Base-by-base conservation (phyloP, 1,140 invertebrate genomes). In the Drosophila funebris region DNA sequence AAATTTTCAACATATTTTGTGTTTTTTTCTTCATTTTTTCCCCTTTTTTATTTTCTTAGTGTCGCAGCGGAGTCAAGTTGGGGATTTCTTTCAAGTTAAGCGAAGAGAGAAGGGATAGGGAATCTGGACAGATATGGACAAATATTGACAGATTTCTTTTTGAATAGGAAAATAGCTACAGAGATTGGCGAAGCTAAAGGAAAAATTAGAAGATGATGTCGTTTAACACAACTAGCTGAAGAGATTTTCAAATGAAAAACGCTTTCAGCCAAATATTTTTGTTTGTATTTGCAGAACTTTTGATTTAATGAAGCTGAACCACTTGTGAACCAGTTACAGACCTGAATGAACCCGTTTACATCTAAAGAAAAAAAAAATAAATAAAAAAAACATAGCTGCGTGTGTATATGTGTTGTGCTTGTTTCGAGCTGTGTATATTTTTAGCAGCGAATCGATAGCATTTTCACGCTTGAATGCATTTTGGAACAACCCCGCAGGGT, bases 391-490 rank as follows among this genome's bases (percentile, higher is more conserved):
- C 1, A 33, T 31, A 36, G 24, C 11, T 53, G 61, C 33, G 31
- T 67, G 41, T 52, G 22, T 31, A 22, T 46, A n/a, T 39, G 9
- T 58, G 9, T 58, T 48, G 11, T n/a, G 58, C 29, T 14, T 48
- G 22, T 46, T 62, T 22, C 3, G 24, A 29, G 50, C 41, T 41
- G 22, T 46, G 48, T 24, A 54, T 54, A 43, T 88, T 83, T 88
- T 88, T 71, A 88, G 78, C 76, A 53, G 64, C 62, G 62, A 88
- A 88, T 88, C 83, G 78, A 88, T 88, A 76, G 68, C 53, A 79
- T 79, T 88, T 74, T 88, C 79, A 88, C 83, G 66, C 76, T 88
- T 79, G 76, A 88, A 66, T 88, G 83, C 83, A 88, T 82, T 79
- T 58, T 62, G 78, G 33, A 76, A 48, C 81, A 63, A 18, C 13